Base-by-base conservation (phyloP, 1,140 invertebrate species). In the Ceratosolen solmsi region DNA sequence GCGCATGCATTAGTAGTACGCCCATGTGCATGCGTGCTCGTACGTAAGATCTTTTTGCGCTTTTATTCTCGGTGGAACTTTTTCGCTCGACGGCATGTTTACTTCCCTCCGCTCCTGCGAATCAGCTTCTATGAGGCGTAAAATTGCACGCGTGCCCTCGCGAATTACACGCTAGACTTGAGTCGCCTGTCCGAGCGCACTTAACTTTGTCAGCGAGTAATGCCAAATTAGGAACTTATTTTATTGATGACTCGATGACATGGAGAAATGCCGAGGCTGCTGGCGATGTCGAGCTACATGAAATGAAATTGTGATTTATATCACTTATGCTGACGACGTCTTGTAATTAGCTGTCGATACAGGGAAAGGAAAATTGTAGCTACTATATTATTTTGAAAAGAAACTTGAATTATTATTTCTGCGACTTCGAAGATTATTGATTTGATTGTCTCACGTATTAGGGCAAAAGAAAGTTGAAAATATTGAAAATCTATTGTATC, bases 331-430 rank as follows among this genome's bases (percentile, higher is more conserved):
- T 36, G 25, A 22, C 27, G 30, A 15, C 72, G 11, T 30, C 30
- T 22, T 87, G 86, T n/a, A 38, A 68, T 38, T 68, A 68, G 17
- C 63, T 68, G 33, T 68, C 20, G 20, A 38, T 68, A 38, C 63
- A 38, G 27, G 36, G 22, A 33, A 7, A n/a, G 38, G 38, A 22
- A 38, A 1, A n/a, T 68, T 68, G 38, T n/a, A 20, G 2, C 33
- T 33, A 38, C 20, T 38, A n/a, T n/a, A n/a, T 38, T 22, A n/a
- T 5, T 46, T 13, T 63, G 0, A 8, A 30, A 20, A 17, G 17
- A 17, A 17, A 68, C 17, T n/a, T 38, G 22, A n/a, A 68, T n/a
- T 63, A 63, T 63, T 63, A 25, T 11, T 63, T n/a, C n/a, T 25
- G 15, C 13, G 25, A 9, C 30, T 33, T 33, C 13, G 2, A 36